phyloP scores from a whole-genome alignment of 2,113 vertebrate genomes.

The Gila orcuttii region DNA sequence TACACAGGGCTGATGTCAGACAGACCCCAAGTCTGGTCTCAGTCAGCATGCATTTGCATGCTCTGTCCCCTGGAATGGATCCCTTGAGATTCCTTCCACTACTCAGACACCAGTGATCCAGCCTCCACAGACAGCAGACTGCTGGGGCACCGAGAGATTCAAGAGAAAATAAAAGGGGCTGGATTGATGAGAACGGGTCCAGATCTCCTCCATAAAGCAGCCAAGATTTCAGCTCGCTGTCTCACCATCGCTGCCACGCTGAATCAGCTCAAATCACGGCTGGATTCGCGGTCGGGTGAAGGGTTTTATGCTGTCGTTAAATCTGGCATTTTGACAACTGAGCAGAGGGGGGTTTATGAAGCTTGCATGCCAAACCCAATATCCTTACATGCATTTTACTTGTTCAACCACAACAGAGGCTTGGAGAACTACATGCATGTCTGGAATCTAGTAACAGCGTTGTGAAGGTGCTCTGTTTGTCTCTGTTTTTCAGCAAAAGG shows the following conservation, averaged over 20 bases:
- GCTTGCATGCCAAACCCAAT: slow-evolving; percentile 12
- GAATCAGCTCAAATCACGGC: slow-evolving; percentile 46
- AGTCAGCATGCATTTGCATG: slow-evolving; percentile 11
- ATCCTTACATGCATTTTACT: slow-evolving; percentile 24
- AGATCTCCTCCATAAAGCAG: slow-evolving; percentile 53
- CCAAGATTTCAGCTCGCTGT: slow-evolving; percentile 44
- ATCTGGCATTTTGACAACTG: slow-evolving; percentile 45
- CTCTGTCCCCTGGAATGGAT: slow-evolving; percentile 5
- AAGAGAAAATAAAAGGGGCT: slow-evolving; percentile 43
- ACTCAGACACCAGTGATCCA: not conserved
- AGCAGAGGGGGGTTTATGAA: slow-evolving; percentile 29
- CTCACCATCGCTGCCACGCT: slow-evolving; percentile 31
- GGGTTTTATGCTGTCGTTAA: slow-evolving; percentile 40
- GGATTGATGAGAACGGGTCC: slow-evolving; percentile 45
- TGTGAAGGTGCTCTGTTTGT: not conserved
- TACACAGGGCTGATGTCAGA: slow-evolving; percentile 34
- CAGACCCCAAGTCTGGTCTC: slow-evolving; percentile 27
- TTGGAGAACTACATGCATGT: not conserved
- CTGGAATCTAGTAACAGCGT: not conserved
- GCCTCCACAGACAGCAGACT: slow-evolving; percentile 1
- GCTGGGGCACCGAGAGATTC: slow-evolving; percentile 38
- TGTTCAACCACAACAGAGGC: slow-evolving; percentile 26
- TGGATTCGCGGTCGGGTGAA: slow-evolving; percentile 5
- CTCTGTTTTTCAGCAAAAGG: slow-evolving; percentile 84
- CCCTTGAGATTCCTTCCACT: slow-evolving; percentile 4